Conservation (phyloP, 2,113 vertebrate species). For the Stictonetta naevosa region DNA sequence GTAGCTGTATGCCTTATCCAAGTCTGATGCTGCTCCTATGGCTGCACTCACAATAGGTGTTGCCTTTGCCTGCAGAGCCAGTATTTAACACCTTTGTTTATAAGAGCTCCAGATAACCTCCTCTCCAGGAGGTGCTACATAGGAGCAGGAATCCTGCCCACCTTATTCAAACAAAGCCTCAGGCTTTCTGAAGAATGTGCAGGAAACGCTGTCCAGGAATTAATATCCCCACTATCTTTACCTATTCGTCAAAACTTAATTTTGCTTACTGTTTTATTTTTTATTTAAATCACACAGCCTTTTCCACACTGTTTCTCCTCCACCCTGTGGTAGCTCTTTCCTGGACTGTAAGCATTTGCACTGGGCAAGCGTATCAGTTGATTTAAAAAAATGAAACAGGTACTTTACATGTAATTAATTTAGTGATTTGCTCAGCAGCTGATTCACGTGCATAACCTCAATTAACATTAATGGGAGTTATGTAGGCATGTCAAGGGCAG, state of each 20-base stretch:
- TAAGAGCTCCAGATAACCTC: constrained; percentile 12
- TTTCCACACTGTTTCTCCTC: neutral
- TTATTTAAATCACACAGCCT: neutral
- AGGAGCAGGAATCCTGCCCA: neutral
- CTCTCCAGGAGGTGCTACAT: constrained; percentile 7
- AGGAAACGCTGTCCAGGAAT: neutral
- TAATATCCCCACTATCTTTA: neutral
- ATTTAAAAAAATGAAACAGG: constrained; percentile 41
- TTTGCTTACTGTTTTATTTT: neutral
- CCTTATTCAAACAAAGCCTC: neutral
- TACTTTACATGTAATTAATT: constrained; percentile 73
- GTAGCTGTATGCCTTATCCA: neutral
- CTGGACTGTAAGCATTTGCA: neutral
- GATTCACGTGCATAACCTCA: constrained; percentile 62
- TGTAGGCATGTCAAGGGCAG: constrained; percentile 62
- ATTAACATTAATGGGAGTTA: constrained; percentile 68
- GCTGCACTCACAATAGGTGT: neutral
- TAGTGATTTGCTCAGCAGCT: constrained; percentile 63
- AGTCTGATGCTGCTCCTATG: neutral
- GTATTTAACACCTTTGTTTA: constrained; percentile 40
- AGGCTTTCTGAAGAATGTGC: neutral
- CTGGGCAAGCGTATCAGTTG: neutral
- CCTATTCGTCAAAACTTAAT: constrained; percentile 28
- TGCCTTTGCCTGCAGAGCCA: neutral
- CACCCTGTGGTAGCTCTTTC: neutral